Base-by-base conservation (phyloP, 2,888 invertebrate species). In the Oscheius sp. region DNA sequence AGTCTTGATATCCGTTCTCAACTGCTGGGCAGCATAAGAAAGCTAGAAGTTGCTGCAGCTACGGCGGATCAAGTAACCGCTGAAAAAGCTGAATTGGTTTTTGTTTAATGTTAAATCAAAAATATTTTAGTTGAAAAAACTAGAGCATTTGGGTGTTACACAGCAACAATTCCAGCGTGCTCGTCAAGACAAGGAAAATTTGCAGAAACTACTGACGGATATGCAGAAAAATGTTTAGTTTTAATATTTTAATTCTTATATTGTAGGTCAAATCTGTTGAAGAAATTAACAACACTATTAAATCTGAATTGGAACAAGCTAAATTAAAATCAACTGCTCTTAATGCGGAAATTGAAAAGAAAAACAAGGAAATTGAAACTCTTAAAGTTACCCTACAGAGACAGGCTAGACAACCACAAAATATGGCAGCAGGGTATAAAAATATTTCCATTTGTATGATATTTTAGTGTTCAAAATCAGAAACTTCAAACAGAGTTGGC, bases 71-170 rank as follows among this genome's bases (percentile, higher is more conserved):
- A 66, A 30, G 54, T 70, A 4, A 50, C 72, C 4, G 44, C 66
- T 1, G 76, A 74, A 9, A 69, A 56, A 41, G 72, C 74, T 0
- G 69, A 68, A 28, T 49, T 76, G 33, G 72, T 69, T 32, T 2
- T 2, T n/a, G 9, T 41, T 8, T 22, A 2, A 49, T 24, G 1
- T 26, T 1, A 1, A 17, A 51, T n/a, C 4, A 12, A 5, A 5
- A 20, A 33, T 30, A 26, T 63, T 71, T 38, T 44, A 71, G 67
- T 41, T 71, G 5, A 68, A 73, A 33, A 63, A 72, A 47, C 61
- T 76, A 2, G 66, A 74, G 12, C 33, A 64, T 0, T 28, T 76
- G 38, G 61, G 47, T 8, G 32, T 51, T 6, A 69, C 70, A n/a
- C 71, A 74, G 28, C 68, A 54, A 20, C 30, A 71, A 33, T 72